Evolutionary conservation across 2,113 vertebrate genomes (phyloP), one percentile per base, ranked within the genome.

Genomic region (Menura novaehollandiae): DNA sequence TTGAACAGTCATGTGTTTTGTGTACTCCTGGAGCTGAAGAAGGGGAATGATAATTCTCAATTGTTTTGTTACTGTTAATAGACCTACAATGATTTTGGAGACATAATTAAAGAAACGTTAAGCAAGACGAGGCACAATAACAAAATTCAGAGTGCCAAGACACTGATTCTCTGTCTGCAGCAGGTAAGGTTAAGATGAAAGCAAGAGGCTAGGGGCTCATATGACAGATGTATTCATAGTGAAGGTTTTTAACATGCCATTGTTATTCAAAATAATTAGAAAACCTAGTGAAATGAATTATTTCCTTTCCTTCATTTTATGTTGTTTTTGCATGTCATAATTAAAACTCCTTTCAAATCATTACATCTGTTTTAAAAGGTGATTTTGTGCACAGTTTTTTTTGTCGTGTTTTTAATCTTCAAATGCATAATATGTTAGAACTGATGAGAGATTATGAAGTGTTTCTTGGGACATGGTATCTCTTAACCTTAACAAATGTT

Each of bases 71-170:
- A 35, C 37, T 87, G 8, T 85, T 88, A 41, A 33, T 95, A 99
- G 99, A 98, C 97, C 68, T 98, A 98, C 91, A 98, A 97, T 58
- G 98, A 99, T 94, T 99, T 99, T 89, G 99, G 99, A 41, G 99
- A 99, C 97, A 99, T 99, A 97, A 99, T 99, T 97, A 99, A 99
- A 94, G 99, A 99, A 97, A 99, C 95, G 0, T 90, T 99, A 91
- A 98, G 97, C 97, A 96, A 98, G 95, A 99, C 96, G 4, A 97
- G 99, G 86, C 98, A 98, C 90, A 98, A 90, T 33, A 98, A 99
- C 96, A 99, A 98, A 97, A 98, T 99, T 13, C 98, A 98, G 94
- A 98, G 98, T 22, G 96, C 99, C 69, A 98, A 98, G 66, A 98
- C 98, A 2, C 93, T 99, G 93, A 97, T 98, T 87, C 98, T 99